Conservation (phyloP, 2,888 invertebrate species). For the Seira musarum region DNA sequence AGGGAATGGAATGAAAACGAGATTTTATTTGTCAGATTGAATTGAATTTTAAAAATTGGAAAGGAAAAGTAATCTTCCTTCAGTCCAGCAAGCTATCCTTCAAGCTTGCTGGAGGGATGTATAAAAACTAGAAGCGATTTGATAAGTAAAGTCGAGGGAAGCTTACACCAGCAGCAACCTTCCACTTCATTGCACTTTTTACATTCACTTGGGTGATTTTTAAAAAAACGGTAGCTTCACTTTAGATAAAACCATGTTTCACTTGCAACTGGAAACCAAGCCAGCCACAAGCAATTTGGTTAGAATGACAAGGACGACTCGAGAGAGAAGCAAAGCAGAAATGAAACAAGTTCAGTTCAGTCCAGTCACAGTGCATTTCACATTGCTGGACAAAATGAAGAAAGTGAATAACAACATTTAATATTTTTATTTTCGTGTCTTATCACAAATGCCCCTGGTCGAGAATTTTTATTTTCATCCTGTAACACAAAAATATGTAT, state of each 20-base stretch:
- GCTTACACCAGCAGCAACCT: background rate
- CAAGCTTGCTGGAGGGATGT: background rate
- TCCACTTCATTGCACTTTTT: background rate
- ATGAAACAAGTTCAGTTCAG: too few species aligned
- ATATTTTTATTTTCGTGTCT: too few species aligned
- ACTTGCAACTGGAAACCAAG: constrained; percentile 1
- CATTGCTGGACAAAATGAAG: too few species aligned
- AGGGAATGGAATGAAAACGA: constrained; percentile 3
- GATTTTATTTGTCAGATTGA: constrained; percentile 14
- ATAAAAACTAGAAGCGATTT: constrained; percentile 2
- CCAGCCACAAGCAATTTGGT: background rate
- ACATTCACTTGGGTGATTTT: constrained; percentile 12
- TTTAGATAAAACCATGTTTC: background rate
- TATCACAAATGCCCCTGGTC: too few species aligned
- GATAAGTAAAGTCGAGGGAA: background rate
- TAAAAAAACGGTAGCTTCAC: constrained; percentile 4
- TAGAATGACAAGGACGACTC: constrained; percentile 4
- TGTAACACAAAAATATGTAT: too few species aligned
- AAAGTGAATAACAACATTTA: too few species aligned
- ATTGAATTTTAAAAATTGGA: constrained; percentile 5
- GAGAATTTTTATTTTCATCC: too few species aligned
- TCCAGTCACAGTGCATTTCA: too few species aligned
- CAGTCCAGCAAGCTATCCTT: background rate
- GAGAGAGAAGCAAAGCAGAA: constrained; percentile 9
- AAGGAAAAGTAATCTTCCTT: background rate